Percentiles rank a stretch among this genome's conserved stretches.
These are phyloP conservation scores for Peucedramus taeniatus DNA, from an alignment of 2,113 vertebrate genomes.

Conservation along the genomic window DNA sequence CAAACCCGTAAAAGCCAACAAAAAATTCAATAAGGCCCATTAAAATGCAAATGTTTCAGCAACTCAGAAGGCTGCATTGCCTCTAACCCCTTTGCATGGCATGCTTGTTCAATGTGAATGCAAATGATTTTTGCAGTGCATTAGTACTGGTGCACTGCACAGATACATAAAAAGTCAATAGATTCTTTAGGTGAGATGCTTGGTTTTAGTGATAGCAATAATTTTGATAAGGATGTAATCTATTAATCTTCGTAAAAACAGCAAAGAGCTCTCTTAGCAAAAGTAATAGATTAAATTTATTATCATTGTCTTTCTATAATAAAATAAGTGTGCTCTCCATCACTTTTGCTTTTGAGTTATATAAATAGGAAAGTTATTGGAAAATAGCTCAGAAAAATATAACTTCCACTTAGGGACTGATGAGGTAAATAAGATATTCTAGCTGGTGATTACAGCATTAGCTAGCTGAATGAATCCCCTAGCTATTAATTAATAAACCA, in stretches of 20 bases:
- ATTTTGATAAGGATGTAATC: constrained; percentile 19
- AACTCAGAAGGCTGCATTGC: not conserved
- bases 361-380: constrained; percentile 47
- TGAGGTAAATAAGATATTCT: constrained; percentile 42
- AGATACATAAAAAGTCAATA: not conserved
- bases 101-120: not conserved
- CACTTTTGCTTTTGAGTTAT: constrained; percentile 44
- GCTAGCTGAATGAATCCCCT: constrained; percentile 24
- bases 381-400: constrained; percentile 60
- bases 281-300: constrained; percentile 24
- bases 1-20: not conserved
- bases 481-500: constrained; percentile 31
- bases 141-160: not conserved
- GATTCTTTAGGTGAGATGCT: constrained; percentile 4
- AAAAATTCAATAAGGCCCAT: not conserved
- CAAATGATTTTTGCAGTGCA: not conserved
- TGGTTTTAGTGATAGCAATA: constrained; percentile 1
- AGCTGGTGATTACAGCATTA: constrained; percentile 44
- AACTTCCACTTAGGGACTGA: constrained; percentile 20
- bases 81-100: not conserved
- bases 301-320: not conserved
- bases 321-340: not conserved
- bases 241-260: constrained; percentile 42
- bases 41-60: not conserved
- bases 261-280: constrained; percentile 39